A percentile compares a stretch with the other conserved stretches of the same genome.
phyloP scores from a whole-genome alignment of 2,797 vertebrate species.

The Anguilla marmorata region DNA sequence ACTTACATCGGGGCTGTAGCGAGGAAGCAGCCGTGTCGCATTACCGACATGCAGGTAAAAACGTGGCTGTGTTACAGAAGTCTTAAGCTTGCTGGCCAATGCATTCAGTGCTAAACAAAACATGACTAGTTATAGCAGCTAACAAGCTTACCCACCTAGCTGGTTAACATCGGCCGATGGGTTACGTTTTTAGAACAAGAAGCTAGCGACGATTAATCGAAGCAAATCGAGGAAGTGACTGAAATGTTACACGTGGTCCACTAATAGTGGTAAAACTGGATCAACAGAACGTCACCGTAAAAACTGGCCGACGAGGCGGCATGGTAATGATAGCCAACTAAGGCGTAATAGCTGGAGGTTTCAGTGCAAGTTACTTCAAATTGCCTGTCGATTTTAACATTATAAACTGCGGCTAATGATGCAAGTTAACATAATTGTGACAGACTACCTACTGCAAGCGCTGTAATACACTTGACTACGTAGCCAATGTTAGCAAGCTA shows the following conservation, averaged over 20 bases:
- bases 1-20: neutral
- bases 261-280: neutral
- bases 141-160: neutral
- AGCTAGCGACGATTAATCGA: neutral
- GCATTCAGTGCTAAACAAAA: neutral
- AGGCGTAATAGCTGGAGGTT: neutral
- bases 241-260: slow-evolving; percentile 69
- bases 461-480: neutral
- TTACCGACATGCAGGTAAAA: slow-evolving; percentile 6
- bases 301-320: neutral
- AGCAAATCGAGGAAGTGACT: slow-evolving; percentile 41
- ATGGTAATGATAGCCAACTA: neutral
- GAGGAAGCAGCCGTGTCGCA: neutral
- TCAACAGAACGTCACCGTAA: neutral
- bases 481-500: slow-evolving; percentile 37
- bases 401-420: neutral
- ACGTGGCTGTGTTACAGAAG: neutral
- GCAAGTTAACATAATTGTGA: neutral
- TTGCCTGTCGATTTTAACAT: slow-evolving; percentile 14
- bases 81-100: neutral
- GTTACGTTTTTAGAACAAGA: neutral
- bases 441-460: neutral
- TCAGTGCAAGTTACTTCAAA: neutral
- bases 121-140: neutral
- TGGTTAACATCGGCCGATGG: neutral